These are phyloP conservation scores for Ciconia stormi DNA, from an alignment of 2,113 vertebrate species.

Conservation along the genomic window DNA sequence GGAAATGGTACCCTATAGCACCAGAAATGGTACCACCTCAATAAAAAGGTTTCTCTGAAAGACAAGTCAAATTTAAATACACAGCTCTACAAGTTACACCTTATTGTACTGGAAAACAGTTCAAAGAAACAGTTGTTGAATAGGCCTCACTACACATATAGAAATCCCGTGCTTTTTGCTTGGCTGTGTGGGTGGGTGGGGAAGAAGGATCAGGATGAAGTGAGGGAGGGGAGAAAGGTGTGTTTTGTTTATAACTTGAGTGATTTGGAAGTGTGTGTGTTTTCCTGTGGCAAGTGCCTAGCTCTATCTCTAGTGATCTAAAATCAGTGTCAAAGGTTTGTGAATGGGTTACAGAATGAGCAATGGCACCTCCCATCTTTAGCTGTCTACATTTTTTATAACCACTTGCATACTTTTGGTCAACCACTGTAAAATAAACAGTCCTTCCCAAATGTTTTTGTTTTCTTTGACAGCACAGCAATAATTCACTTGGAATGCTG, in stretches of 20 bases:
- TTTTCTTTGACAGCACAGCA: conserved; percentile 81
- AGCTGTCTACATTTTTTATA: conserved; percentile 79
- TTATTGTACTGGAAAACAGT: background rate
- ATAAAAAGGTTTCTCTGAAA: background rate
- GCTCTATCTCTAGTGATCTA: conserved; percentile 30
- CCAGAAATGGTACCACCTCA: background rate
- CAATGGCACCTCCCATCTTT: conserved; percentile 75
- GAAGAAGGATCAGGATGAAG: background rate
- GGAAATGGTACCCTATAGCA: background rate
- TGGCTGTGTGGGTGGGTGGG: background rate
- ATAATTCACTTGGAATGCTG: conserved; percentile 77
- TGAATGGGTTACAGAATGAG: conserved; percentile 75
- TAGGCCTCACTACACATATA: background rate
- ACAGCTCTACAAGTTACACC: background rate
- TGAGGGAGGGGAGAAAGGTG: background rate
- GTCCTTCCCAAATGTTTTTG: conserved; percentile 83
- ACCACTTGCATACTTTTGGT: conserved; percentile 84
- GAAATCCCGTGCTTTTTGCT: background rate
- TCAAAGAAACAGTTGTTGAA: background rate
- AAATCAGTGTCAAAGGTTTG: conserved; percentile 68
- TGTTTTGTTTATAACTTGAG: background rate
- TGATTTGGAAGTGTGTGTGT: background rate
- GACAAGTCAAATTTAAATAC: background rate
- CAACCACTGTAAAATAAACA: conserved; percentile 86
- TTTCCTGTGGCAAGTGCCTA: conserved; percentile 35